A percentile compares a stretch with the other conserved stretches of the same genome.
Conservation (phyloP, 2,888 invertebrate species). For the Hemistola chrysoprasaria region DNA sequence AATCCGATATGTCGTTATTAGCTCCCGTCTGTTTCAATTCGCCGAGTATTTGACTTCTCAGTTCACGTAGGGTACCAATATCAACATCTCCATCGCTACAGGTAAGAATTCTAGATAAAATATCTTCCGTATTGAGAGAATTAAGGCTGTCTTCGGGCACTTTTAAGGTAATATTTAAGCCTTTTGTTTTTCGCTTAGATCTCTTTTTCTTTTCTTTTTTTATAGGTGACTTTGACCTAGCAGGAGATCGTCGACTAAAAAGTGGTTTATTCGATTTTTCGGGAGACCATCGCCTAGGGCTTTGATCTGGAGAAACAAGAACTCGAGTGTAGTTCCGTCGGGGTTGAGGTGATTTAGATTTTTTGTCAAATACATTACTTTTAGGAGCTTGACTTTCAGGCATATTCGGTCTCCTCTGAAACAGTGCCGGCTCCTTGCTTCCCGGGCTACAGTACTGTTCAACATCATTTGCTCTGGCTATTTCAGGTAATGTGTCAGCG, state of each 20-base stretch:
- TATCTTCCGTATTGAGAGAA: slow-evolving; percentile 68
- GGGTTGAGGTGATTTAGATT: slow-evolving; percentile 17
- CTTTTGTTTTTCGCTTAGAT: slow-evolving; percentile 48
- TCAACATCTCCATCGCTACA: slow-evolving; percentile 72
- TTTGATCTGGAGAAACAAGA: slow-evolving; percentile 63
- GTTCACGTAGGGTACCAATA: slow-evolving; percentile 70
- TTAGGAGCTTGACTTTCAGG: slow-evolving; percentile 28
- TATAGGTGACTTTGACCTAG: slow-evolving; percentile 46
- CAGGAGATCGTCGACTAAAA: slow-evolving; percentile 56
- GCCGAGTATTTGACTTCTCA: slow-evolving; percentile 70
- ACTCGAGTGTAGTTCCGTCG: slow-evolving; percentile 61
- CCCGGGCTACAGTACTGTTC: slow-evolving; percentile 59
- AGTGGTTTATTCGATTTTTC: slow-evolving; percentile 44
- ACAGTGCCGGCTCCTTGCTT: slow-evolving; percentile 68
- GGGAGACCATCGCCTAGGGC: slow-evolving; percentile 37
- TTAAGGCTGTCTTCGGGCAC: slow-evolving; percentile 68
- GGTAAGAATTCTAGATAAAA: slow-evolving; percentile 67
- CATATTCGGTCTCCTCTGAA: slow-evolving; percentile 66
- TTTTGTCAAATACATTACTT: slow-evolving; percentile 14
- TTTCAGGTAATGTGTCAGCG: slow-evolving; percentile 62
- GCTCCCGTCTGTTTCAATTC: slow-evolving; percentile 71
- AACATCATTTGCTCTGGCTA: slow-evolving; percentile 57
- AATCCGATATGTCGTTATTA: slow-evolving; percentile 71
- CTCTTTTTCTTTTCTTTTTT: slow-evolving; percentile 60
- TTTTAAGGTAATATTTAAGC: slow-evolving; percentile 69